Evolutionary conservation across 2,888 invertebrate species (phyloP).

Genomic region (Auanema freiburgensis): DNA sequence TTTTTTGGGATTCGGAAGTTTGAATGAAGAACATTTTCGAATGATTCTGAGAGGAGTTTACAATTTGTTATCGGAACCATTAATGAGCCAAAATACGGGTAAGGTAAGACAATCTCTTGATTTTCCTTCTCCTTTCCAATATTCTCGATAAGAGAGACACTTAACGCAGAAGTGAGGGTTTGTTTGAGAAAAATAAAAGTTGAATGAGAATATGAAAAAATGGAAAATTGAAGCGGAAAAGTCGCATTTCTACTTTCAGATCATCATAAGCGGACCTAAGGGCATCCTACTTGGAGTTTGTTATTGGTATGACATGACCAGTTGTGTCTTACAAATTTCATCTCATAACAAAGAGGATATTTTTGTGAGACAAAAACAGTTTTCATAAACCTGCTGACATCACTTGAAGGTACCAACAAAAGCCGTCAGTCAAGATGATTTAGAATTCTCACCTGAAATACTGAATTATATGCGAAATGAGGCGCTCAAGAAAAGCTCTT

Average conservation of each 20-base stretch:
- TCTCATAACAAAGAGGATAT: too few relatives aligned
- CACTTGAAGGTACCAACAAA: conserved; percentile 12
- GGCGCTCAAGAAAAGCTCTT: background rate
- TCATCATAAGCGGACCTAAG: too few relatives aligned
- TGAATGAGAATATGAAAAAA: background rate
- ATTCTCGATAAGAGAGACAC: background rate
- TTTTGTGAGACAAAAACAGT: too few relatives aligned
- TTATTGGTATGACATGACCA: too few relatives aligned
- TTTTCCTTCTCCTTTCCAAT: background rate
- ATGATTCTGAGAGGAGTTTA: background rate
- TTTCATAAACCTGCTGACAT: too few relatives aligned
- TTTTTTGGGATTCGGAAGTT: conserved; percentile 1
- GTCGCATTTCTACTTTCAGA: background rate
- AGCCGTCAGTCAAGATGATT: conserved; percentile 9
- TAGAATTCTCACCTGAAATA: conserved; percentile 16
- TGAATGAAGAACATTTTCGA: background rate
- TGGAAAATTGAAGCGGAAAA: background rate
- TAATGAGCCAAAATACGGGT: background rate
- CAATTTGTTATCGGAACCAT: background rate
- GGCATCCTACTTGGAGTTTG: too few relatives aligned
- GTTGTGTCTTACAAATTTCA: too few relatives aligned
- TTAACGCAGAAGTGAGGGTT: too few relatives aligned
- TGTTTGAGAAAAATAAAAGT: background rate
- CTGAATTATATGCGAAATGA: conserved; percentile 16
- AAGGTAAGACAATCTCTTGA: background rate